Evolutionary conservation across 2,888 invertebrate species (phyloP), one percentile per base, ranked within the genome.

Genomic region (Cinara cedri): DNA sequence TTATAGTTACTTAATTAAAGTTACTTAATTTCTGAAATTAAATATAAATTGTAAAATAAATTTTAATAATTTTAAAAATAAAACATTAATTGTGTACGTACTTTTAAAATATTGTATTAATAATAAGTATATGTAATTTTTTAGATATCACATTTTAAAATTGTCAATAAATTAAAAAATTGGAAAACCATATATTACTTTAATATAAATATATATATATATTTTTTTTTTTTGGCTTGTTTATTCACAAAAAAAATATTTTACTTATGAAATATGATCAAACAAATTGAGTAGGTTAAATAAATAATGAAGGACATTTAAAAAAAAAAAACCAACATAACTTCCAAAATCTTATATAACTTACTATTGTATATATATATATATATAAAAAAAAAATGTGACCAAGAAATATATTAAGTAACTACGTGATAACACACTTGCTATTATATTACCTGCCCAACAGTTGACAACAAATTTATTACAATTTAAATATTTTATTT

Each of bases 101-200:
- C n/a, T 72, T 57, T n/a, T 46, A n/a, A 72, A 60, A 57, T 55
- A 46, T 49, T 49, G 9, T 51, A 51, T 54, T 54, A 51, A 51
- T 21, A 34, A 24, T 21, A 34, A 14, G 49, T 51, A 74, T n/a
- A 54, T 8, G 21, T 11, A 63, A 63, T 21, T 34, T 42, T 26
- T 16, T 74, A 63, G 21, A 44, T 74, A 54, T 74, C 63, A 74
- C 21, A 63, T 42, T 21, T 9, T 34, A 51, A 11, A 74, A 66
- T 55, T 21, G 65, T 65, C 34, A 65, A 14, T 10, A 51, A 14
- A 55, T 65, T 46, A 46, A 16, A 13, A 4, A 46, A 76, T 44
- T 19, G 66, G n/a, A 66, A 75, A 57, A 76, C 26, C 21, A 54
- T 34, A 26, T 26, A 49, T 55, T 42, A 46, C 3, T 34, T 46